Base-by-base conservation (phyloP, 2,113 vertebrate species). In the Oncorhynchus tshawytscha region DNA sequence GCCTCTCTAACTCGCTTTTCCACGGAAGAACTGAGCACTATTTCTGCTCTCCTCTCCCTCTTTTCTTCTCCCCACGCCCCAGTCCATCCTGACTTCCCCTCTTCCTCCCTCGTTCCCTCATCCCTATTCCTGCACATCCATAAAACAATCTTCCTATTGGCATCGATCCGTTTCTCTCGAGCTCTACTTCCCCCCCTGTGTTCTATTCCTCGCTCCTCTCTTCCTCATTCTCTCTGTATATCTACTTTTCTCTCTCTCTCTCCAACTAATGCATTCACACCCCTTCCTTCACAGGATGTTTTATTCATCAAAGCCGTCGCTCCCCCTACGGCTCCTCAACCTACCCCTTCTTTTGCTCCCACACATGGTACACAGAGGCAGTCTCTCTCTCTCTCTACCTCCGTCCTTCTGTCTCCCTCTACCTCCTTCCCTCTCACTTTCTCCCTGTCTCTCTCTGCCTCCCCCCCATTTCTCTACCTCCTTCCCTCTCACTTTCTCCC, bases 221-320 rank as follows among this genome's bases (percentile, higher is more conserved):
- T 27, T 51, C 24, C 27, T 24, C 64, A 45, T 39, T 24, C 49
- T 34, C 65, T 60, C 82, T 76, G 12, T 60, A 11, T 71, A 18
- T 51, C 31, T 31, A 12, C 45, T 62, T 48, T 54, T 29, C 25
- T 72, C 29, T 71, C 27, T 27, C 27, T 27, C 27, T 27, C 20
- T 76, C 64, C 66, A 72, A 25, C 72, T 92, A 90, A 94, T 91
- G 81, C 87, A 92, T 92, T 91, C 91, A 88, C 88, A 76, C 80
- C 86, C 82, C 87, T 92, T 93, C 88, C 87, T 90, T 91, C 85
- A 84, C n/a, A 69, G 25, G 74, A 94, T 94, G 91, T 93, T 94
- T 94, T 93, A 94, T 94, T 94, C 93, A 94, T 94, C 93, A 94
- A 94, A 94, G 93, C 82, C 74, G 68, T 78, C 66, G 77, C 25